Base-by-base conservation (phyloP, 2,888 invertebrate species). In the Acrobasis consociella region DNA sequence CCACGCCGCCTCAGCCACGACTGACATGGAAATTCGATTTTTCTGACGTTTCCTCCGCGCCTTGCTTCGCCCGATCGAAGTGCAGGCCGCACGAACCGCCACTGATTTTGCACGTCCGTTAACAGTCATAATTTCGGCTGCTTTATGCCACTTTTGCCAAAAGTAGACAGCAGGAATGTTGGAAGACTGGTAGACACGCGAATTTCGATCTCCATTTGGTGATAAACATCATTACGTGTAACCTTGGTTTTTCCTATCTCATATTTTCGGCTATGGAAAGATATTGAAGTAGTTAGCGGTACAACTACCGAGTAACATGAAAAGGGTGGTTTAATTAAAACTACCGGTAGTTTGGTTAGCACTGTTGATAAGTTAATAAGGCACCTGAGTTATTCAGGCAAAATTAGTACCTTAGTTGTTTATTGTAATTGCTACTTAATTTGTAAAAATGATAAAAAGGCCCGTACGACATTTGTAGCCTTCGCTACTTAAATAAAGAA, bases 21-120 rank as follows among this genome's bases (percentile, higher is more conserved):
- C 92, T 92, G 92, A 85, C 89, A 86, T 89, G 89, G 86, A 89
- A 91, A 90, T 91, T 91, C 91, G 91, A 91, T 92, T 91, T 91
- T 91, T 88, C 89, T 90, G 90, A 90, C 91, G 87, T 91, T 90
- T 91, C 89, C 91, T 90, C 91, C 91, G 89, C 91, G 88, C 91
- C 91, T 91, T 86, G 83, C 80, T 81, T 79, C 72, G 74, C 85
- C 82, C 91, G 91, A 92, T 91, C 91, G 91, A 91, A 92, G 83
- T 89, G 89, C 89, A 91, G 88, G 89, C 86, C 82, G 87, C 81
- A 79, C 82, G 82, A 82, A 85, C 76, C 77, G 73, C 82, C 85
- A 80, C 81, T 86, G 91, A 90, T 91, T 91, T 90, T 87, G 90
- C 90, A 90, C 85, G 86, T 86, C 84, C 86, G 82, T 85, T 83